phyloP scores from a whole-genome alignment of 2,888 invertebrate genomes.

The Philopedon plagiatum region DNA sequence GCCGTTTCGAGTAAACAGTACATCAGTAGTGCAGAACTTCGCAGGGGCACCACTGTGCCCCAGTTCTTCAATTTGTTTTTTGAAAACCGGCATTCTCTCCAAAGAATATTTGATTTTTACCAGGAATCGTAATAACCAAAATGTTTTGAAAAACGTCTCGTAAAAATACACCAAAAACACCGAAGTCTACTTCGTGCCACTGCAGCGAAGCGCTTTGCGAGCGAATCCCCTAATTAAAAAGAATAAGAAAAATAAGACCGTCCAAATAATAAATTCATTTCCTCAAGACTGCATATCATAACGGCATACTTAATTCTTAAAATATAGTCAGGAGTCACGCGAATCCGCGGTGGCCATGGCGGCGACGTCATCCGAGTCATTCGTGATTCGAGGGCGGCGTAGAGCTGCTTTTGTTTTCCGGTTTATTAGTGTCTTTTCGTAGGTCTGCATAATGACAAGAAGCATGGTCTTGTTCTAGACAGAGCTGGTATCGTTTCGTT shows the following conservation, averaged over 20 bases:
- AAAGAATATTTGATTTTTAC: no score
- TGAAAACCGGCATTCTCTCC: no score
- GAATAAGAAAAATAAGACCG: constrained; percentile 31
- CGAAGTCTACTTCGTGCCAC: constrained; percentile 23
- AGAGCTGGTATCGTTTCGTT: no score
- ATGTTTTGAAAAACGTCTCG: neutral
- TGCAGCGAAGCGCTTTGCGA: no score
- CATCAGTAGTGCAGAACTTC: no score
- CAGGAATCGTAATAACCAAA: no score
- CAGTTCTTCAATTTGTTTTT: no score
- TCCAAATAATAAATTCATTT: constrained; percentile 48
- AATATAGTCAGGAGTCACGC: constrained; percentile 43
- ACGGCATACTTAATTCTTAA: constrained; percentile 46
- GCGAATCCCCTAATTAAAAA: constrained; percentile 35
- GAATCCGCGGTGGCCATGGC: neutral
- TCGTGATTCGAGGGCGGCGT: neutral
- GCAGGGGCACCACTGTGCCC: no score
- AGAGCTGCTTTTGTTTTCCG: neutral
- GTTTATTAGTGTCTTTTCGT: neutral
- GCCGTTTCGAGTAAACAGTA: no score
- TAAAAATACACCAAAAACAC: neutral
- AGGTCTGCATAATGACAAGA: no score
- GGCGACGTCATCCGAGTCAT: neutral
- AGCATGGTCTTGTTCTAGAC: no score
- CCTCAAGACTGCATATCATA: constrained; percentile 47